phyloP scores from a whole-genome alignment of 2,888 invertebrate species.

The Eulithis testata region DNA sequence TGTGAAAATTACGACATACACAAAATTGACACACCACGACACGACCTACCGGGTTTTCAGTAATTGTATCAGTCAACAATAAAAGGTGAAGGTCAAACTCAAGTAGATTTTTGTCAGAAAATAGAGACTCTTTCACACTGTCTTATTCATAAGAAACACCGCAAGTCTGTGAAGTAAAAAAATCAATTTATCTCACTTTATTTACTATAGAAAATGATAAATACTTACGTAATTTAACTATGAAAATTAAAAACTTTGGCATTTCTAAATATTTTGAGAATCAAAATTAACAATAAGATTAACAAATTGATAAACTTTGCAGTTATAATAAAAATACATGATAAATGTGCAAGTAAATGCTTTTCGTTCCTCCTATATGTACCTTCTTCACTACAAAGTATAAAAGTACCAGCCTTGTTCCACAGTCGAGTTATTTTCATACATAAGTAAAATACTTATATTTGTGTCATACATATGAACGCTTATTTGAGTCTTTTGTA shows the following conservation, averaged over 20 bases:
- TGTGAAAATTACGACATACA: background rate
- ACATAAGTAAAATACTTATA: conserved; percentile 15
- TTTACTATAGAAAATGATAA: conserved; percentile 7
- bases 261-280: conserved; percentile 17
- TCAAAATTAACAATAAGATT: conserved; percentile 9
- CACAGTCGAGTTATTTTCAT: conserved; percentile 12
- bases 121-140: too few species aligned
- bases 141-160: too few species aligned
- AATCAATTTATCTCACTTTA: background rate
- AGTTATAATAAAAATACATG: background rate
- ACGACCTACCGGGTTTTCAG: background rate
- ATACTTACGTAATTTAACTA: background rate
- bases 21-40: background rate
- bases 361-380: too few species aligned
- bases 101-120: background rate
- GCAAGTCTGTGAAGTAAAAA: too few species aligned
- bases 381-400: too few species aligned
- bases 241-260: conserved; percentile 24
- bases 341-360: conserved; percentile 3
- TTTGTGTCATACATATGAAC: conserved; percentile 11
- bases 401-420: conserved; percentile 10
- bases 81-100: too few species aligned
- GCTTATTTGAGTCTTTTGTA: conserved; percentile 22
- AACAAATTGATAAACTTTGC: conserved; percentile 14
- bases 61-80: background rate